phyloP scores from a whole-genome alignment of 2,888 invertebrate species.

The Amphipoea oculea region DNA sequence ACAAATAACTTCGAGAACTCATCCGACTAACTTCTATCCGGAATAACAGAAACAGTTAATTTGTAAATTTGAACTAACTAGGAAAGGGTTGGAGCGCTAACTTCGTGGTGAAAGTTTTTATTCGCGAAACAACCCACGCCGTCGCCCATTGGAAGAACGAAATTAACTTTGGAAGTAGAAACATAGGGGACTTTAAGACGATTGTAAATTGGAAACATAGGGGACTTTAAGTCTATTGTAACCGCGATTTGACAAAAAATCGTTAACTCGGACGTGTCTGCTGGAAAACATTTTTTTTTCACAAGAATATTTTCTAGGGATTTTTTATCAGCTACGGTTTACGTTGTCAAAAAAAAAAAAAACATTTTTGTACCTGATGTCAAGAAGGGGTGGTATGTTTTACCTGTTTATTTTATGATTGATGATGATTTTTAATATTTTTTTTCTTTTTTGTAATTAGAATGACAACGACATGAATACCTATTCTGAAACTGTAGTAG shows the following conservation, averaged over 20 bases:
- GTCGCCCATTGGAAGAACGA: conserved; percentile 48
- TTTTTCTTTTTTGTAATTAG: no score
- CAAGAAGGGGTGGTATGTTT: no score
- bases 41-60: conserved; percentile 44
- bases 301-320: no score
- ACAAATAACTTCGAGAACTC: conserved; percentile 14
- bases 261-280: neutral
- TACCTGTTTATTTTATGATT: no score
- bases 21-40: conserved; percentile 15
- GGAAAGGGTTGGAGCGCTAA: conserved; percentile 43
- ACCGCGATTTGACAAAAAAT: neutral
- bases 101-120: conserved; percentile 49
- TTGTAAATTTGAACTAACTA: conserved; percentile 49
- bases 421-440: no score
- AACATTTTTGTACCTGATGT: no score
- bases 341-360: neutral
- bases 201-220: conserved; percentile 8
- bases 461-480: neutral
- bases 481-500: neutral
- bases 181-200: conserved; percentile 13
- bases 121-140: conserved; percentile 44
- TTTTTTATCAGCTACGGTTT: neutral
- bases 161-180: conserved; percentile 35
- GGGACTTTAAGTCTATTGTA: neutral
- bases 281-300: neutral